phyloP scores from a whole-genome alignment of 2,888 invertebrate species.

The Oscheius sp. region DNA sequence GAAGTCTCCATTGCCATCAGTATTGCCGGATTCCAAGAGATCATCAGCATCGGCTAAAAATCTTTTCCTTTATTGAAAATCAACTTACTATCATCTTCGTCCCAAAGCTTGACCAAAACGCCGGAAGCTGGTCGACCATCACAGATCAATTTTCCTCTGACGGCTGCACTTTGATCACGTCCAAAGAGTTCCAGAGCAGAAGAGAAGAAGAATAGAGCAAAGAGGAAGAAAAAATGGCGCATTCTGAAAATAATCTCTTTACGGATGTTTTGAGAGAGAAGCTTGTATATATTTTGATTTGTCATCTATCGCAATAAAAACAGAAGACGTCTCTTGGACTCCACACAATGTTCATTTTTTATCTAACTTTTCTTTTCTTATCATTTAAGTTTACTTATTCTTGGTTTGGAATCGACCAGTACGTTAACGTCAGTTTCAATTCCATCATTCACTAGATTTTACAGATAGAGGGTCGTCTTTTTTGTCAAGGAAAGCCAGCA shows the following conservation, averaged over 20 bases:
- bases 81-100: constrained; percentile 46
- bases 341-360: neutral
- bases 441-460: neutral
- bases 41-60: constrained; percentile 51
- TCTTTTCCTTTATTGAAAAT: neutral
- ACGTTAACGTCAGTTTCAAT: neutral
- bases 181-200: constrained; percentile 47
- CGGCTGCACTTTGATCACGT: constrained; percentile 46
- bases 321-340: neutral
- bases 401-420: neutral
- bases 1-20: constrained; percentile 50
- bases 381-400: neutral
- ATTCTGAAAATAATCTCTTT: constrained; percentile 18
- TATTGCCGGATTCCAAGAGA: constrained; percentile 46
- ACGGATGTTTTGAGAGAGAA: neutral
- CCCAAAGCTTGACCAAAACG: constrained; percentile 53
- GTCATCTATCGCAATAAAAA: neutral
- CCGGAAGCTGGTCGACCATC: constrained; percentile 43
- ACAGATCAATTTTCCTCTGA: constrained; percentile 39
- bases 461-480: neutral
- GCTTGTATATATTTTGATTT: neutral
- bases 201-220: constrained; percentile 29
- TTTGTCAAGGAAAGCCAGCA: neutral
- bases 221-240: constrained; percentile 32
- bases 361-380: neutral